Percentiles rank a stretch among this genome's conserved stretches.
phyloP scores from a whole-genome alignment of 2,113 vertebrate genomes.

The Chlamydotis undulata region DNA sequence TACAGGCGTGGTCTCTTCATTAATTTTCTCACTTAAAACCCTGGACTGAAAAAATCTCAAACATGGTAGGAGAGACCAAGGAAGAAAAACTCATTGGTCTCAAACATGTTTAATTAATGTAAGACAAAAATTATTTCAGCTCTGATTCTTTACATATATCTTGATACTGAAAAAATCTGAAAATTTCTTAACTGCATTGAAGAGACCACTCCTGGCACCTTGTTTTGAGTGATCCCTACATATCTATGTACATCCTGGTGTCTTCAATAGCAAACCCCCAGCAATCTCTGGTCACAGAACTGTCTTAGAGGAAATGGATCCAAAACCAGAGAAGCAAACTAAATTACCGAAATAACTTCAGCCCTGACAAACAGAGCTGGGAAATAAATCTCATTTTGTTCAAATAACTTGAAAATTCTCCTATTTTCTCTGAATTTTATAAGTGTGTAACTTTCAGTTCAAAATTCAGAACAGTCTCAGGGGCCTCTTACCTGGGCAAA shows the following conservation, averaged over 20 bases:
- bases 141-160: not conserved
- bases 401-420: not conserved
- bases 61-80: not conserved
- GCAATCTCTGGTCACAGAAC: not conserved
- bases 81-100: not conserved
- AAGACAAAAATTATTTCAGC: slow-evolving; percentile 3
- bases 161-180: not conserved
- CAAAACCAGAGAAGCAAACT: slow-evolving; percentile 4
- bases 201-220: not conserved
- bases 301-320: not conserved
- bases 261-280: not conserved
- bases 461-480: not conserved
- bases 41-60: slow-evolving; percentile 18
- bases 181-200: not conserved
- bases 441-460: fast-evolving
- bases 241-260: fast-evolving
- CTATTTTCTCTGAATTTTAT: not conserved
- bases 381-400: not conserved
- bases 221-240: not conserved
- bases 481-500: slow-evolving; percentile 85
- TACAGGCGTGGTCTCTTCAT: not conserved
- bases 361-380: not conserved
- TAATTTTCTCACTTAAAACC: slow-evolving; percentile 1
- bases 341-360: slow-evolving; percentile 40
- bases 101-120: not conserved